These are phyloP conservation scores for Hesperia comma DNA, from an alignment of 2,888 invertebrate species.

Conservation along the genomic window DNA sequence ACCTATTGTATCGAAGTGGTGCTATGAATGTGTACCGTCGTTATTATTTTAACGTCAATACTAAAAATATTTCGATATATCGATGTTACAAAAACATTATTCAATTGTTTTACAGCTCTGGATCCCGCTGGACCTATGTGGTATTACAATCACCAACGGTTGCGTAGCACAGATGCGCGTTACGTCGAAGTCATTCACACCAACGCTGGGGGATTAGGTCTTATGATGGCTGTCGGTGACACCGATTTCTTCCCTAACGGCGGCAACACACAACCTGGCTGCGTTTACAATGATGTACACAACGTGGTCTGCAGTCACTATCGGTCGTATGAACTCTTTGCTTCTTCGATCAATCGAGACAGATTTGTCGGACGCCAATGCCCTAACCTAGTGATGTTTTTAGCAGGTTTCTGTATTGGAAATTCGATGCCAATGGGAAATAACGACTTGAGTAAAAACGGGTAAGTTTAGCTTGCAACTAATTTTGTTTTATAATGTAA, in stretches of 20 bases:
- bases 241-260: conserved; percentile 84
- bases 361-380: conserved; percentile 54
- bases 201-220: conserved; percentile 54
- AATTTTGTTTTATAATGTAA: too few relatives aligned
- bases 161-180: conserved; percentile 57
- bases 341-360: conserved; percentile 52
- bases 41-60: too few relatives aligned
- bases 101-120: conserved; percentile 44
- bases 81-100: too few relatives aligned
- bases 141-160: conserved; percentile 48
- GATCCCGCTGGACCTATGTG: conserved; percentile 66
- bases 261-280: conserved; percentile 65
- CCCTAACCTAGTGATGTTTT: conserved; percentile 29
- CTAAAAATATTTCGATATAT: too few relatives aligned
- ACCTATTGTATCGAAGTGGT: too few relatives aligned
- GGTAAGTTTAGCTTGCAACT: conserved; percentile 48
- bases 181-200: conserved; percentile 70
- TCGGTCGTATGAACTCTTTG: conserved; percentile 58
- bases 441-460: conserved; percentile 52
- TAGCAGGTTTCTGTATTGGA: conserved; percentile 53
- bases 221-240: conserved; percentile 69
- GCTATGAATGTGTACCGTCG: too few relatives aligned
- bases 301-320: conserved; percentile 56
- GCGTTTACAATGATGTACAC: conserved; percentile 33
- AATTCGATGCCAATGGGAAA: conserved; percentile 53